phyloP scores from a whole-genome alignment of 2,888 invertebrate genomes.

The Latrodectus hesperus region DNA sequence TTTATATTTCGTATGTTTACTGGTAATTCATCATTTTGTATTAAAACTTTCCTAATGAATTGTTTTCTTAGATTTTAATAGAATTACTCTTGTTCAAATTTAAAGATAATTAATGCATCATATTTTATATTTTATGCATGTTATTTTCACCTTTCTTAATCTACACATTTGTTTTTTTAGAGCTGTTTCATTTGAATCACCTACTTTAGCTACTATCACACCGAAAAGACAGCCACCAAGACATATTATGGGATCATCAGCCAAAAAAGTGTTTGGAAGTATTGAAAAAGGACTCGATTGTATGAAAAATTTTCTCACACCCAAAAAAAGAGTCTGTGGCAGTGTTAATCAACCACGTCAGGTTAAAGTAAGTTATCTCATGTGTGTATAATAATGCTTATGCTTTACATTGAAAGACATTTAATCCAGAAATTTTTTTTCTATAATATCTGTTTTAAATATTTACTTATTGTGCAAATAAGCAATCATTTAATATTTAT shows the following conservation, averaged over 20 bases:
- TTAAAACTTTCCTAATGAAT: no score
- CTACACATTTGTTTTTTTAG: conserved; percentile 9
- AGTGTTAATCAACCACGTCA: conserved; percentile 74
- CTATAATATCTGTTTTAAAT: no score
- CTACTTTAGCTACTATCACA: conserved; percentile 19
- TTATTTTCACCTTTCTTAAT: conserved; percentile 4
- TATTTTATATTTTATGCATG: conserved; percentile 12
- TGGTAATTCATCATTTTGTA: no score
- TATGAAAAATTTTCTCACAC: conserved; percentile 83
- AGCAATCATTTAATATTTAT: no score
- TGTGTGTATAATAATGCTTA: neutral
- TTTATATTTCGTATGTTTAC: no score
- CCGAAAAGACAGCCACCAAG: conserved; percentile 72
- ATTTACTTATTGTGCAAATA: no score
- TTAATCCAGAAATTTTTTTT: no score
- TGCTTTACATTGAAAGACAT: no score
- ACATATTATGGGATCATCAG: conserved; percentile 74
- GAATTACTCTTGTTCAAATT: no score
- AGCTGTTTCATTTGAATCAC: conserved; percentile 65
- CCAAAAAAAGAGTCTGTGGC: conserved; percentile 76
- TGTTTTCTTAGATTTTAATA: no score
- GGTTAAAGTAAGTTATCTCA: conserved; percentile 74
- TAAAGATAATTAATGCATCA: neutral
- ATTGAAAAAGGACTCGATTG: conserved; percentile 82
- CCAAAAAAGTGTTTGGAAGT: conserved; percentile 81